A percentile compares a stretch with the other conserved stretches of the same genome.
Evolutionary conservation across 2,113 vertebrate genomes (phyloP).

Genomic region (Phrynosoma blainvillii): DNA sequence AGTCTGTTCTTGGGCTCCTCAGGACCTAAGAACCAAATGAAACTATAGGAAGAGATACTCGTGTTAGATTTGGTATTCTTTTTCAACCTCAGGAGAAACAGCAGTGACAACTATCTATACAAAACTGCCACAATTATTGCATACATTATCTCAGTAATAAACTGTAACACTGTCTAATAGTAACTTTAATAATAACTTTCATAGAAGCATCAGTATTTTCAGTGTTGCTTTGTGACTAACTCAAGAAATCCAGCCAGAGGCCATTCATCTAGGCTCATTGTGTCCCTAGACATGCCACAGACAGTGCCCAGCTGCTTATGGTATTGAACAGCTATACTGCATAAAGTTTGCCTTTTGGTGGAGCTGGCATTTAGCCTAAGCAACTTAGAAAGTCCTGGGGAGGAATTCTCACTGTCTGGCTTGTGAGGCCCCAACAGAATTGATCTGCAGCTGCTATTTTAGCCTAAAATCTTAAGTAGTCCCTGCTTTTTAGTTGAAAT

Average conservation of each 20-base stretch:
- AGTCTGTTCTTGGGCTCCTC: too few species aligned
- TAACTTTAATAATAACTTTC: not conserved
- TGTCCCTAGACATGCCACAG: constrained; percentile 15
- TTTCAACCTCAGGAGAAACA: not conserved
- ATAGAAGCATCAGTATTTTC: not conserved
- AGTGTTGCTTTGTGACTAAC: not conserved
- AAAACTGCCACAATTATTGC: not conserved
- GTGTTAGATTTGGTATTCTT: constrained; percentile 38
- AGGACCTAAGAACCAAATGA: constrained; percentile 20
- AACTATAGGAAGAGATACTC: constrained; percentile 24
- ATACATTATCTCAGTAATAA: not conserved
- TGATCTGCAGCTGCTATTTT: constrained; percentile 24
- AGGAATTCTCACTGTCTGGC: constrained; percentile 31
- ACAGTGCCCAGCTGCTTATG: constrained; percentile 22
- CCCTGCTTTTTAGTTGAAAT: not conserved
- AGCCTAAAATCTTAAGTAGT: not conserved
- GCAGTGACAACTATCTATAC: not conserved
- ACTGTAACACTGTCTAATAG: not conserved
- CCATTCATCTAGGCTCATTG: not conserved
- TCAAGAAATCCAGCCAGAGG: not conserved
- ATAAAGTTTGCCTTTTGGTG: constrained; percentile 8
- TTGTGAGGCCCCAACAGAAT: not conserved
- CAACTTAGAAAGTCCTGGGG: constrained; percentile 18
- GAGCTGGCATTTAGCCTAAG: constrained; percentile 28
- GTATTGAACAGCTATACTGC: not conserved